These are phyloP conservation scores for Dysdera silvatica DNA, from an alignment of 1,140 invertebrate species.

Conservation along the genomic window DNA sequence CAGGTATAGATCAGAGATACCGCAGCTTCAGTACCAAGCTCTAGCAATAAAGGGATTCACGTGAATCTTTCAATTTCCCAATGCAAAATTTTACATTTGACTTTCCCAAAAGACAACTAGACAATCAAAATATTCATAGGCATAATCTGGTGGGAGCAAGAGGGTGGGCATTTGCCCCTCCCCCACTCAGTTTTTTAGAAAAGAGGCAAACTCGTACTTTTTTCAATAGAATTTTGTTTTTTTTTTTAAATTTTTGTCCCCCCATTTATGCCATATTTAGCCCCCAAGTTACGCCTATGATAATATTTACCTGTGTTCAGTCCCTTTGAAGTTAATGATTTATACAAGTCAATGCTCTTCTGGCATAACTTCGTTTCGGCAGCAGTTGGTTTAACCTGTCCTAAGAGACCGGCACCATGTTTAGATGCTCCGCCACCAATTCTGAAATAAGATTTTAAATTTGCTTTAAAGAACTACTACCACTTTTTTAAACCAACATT, in stretches of 20 bases:
- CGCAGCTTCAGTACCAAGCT: too few species aligned
- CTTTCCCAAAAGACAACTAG: too few species aligned
- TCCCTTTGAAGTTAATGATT: slow-evolving; percentile 67
- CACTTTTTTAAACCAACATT: too few species aligned
- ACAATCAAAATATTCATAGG: too few species aligned
- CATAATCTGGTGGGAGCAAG: too few species aligned
- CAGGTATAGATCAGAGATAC: too few species aligned
- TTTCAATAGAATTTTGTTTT: neutral
- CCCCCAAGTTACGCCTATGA: neutral
- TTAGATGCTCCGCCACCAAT: slow-evolving; percentile 75
- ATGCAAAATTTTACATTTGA: too few species aligned
- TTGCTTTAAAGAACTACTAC: slow-evolving; percentile 8
- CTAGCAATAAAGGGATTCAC: too few species aligned
- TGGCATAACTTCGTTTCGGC: slow-evolving; percentile 72
- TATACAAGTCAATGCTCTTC: slow-evolving; percentile 74
- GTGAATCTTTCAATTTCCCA: too few species aligned
- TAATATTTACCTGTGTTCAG: slow-evolving; percentile 51
- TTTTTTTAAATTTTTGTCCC: neutral
- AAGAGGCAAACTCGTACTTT: neutral
- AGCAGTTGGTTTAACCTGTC: slow-evolving; percentile 70
- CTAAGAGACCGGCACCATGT: slow-evolving; percentile 75
- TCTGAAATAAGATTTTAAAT: slow-evolving; percentile 47
- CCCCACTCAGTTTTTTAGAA: too few species aligned
- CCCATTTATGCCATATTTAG: neutral
- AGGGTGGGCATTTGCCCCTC: too few species aligned